A percentile compares a stretch with the other conserved stretches of the same genome.
Evolutionary conservation across 2,888 invertebrate genomes (phyloP).

Genomic region (Chrysolina oricalcia): DNA sequence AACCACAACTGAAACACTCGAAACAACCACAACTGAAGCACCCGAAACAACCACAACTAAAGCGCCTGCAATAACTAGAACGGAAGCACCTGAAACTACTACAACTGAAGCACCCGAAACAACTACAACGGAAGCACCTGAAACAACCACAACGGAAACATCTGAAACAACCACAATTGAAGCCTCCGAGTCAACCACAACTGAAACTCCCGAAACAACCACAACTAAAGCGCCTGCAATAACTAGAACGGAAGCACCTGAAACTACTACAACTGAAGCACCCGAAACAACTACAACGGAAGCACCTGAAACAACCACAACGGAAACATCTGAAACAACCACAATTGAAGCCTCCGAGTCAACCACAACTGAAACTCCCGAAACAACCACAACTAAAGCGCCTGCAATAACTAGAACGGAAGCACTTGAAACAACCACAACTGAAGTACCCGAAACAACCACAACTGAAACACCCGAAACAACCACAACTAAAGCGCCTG

Average conservation of each 20-base stretch:
- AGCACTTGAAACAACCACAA: conserved; percentile 34
- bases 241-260: conserved; percentile 31
- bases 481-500: conserved; percentile 19
- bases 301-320: conserved; percentile 24
- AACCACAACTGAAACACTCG: too few relatives aligned
- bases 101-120: too few relatives aligned
- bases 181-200: not conserved
- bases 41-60: too few relatives aligned
- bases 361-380: conserved; percentile 28
- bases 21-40: too few relatives aligned
- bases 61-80: too few relatives aligned
- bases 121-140: conserved; percentile 30
- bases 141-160: conserved; percentile 33
- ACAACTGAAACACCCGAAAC: not conserved
- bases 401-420: conserved; percentile 27
- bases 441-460: conserved; percentile 25
- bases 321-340: conserved; percentile 29
- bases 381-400: not conserved
- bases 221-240: conserved; percentile 5
- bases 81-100: too few relatives aligned
- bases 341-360: conserved; percentile 23
- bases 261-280: conserved; percentile 31
- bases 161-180: conserved; percentile 19
- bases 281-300: not conserved
- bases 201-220: conserved; percentile 31